A percentile compares a stretch with the other conserved stretches of the same genome.
phyloP scores from a whole-genome alignment of 1,140 invertebrate species.

The Caenorhabditis inopinata region DNA sequence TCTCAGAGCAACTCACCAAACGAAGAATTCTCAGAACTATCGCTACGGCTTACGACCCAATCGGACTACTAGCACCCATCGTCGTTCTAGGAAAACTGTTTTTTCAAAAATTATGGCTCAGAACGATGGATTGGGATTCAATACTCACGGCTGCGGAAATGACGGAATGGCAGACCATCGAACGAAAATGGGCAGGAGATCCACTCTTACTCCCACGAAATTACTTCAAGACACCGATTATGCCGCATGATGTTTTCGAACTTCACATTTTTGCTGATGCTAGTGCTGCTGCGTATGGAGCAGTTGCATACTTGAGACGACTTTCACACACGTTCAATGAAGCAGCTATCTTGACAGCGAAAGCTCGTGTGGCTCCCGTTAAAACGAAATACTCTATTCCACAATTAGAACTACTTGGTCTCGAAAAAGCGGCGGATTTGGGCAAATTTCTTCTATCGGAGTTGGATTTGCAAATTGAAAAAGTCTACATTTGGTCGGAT shows the following conservation, averaged over 20 bases:
- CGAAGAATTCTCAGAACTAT: neutral
- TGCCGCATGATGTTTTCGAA: neutral
- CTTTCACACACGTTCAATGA: neutral
- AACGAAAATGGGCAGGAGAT: too few species aligned
- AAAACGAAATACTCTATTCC: conserved; percentile 34
- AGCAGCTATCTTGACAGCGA: conserved; percentile 34
- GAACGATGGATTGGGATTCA: too few species aligned
- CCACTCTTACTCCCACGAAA: neutral
- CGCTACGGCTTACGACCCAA: neutral
- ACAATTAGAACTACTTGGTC: conserved; percentile 45
- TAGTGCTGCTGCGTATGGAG: conserved; percentile 23
- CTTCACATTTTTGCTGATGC: conserved; percentile 50
- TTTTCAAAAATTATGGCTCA: neutral
- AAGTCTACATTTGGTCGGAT: conserved; percentile 41
- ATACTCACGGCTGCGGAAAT: too few species aligned
- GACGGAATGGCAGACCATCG: too few species aligned
- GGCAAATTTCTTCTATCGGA: neutral
- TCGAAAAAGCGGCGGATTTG: neutral
- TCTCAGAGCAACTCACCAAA: neutral
- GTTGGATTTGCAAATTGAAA: neutral
- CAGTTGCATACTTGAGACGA: too few species aligned
- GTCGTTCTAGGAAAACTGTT: neutral
- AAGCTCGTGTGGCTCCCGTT: conserved; percentile 35
- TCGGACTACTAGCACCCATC: neutral
- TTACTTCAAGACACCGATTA: neutral